These are phyloP conservation scores for Clupea harengus DNA, from an alignment of 2,113 vertebrate genomes.

Conservation along the genomic window DNA sequence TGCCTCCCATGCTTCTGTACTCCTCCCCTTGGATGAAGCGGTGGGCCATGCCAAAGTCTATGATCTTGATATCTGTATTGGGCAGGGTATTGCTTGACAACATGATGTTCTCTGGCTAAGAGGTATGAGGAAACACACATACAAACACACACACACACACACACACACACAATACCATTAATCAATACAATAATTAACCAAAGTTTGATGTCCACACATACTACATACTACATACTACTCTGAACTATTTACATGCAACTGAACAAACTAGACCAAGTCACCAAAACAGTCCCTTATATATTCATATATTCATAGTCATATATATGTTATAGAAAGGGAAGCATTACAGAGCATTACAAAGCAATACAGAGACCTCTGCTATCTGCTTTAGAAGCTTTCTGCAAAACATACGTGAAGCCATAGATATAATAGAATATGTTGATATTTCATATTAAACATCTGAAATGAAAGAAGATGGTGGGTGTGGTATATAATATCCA, in stretches of 20 bases:
- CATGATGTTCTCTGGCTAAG: conserved; percentile 78
- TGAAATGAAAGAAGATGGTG: background rate
- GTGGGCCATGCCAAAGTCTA: conserved; percentile 76
- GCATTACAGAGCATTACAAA: background rate
- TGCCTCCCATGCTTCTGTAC: conserved; percentile 75
- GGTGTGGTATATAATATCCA: background rate
- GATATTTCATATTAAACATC: background rate
- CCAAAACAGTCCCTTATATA: too few relatives aligned
- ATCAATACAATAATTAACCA: background rate
- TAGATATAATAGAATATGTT: background rate
- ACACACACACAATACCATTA: background rate
- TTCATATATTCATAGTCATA: too few relatives aligned
- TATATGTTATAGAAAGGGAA: background rate
- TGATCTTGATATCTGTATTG: conserved; percentile 72
- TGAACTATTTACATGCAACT: too few relatives aligned
- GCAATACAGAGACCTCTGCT: background rate
- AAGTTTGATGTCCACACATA: background rate
- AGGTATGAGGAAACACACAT: background rate
- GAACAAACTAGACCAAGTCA: background rate
- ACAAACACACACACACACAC: background rate
- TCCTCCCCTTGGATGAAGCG: conserved; percentile 62
- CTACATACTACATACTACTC: background rate
- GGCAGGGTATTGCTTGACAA: conserved; percentile 67
- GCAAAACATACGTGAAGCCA: background rate
- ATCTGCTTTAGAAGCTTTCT: background rate